Evolutionary conservation across 2,888 invertebrate species (phyloP).

Genomic region (Drosophila recens): DNA sequence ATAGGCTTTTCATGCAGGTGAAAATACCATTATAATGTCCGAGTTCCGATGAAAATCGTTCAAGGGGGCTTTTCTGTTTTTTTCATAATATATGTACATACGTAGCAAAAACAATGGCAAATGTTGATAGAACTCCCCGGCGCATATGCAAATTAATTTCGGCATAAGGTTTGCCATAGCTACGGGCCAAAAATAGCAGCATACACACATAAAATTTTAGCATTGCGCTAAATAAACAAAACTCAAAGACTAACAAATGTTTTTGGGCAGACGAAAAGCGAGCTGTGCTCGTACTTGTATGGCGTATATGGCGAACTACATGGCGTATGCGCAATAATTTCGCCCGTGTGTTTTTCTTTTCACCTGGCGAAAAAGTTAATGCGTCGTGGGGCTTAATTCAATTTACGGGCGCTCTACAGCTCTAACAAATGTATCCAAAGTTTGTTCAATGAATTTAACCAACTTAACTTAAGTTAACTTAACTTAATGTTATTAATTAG

Average conservation of each 20-base stretch:
- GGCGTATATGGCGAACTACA: constrained; percentile 31
- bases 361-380: constrained; percentile 45
- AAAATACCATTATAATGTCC: constrained; percentile 24
- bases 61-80: background rate
- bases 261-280: constrained; percentile 3
- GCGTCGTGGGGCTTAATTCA: constrained; percentile 47
- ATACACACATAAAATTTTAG: constrained; percentile 34
- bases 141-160: constrained; percentile 49
- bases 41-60: constrained; percentile 23
- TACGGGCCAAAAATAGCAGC: constrained; percentile 47
- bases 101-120: constrained; percentile 11
- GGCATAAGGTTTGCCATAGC: constrained; percentile 44
- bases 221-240: constrained; percentile 54
- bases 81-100: constrained; percentile 3
- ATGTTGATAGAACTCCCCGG: constrained; percentile 22
- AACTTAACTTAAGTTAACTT: constrained; percentile 40
- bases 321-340: constrained; percentile 63
- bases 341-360: constrained; percentile 14
- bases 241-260: constrained; percentile 32
- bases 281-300: constrained; percentile 11
- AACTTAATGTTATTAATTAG: constrained; percentile 70
- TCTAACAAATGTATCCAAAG: constrained; percentile 4
- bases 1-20: constrained; percentile 32
- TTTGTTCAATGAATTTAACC: constrained; percentile 42
- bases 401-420: constrained; percentile 25